Percentiles rank a stretch among this genome's conserved stretches.
These are phyloP conservation scores for Embiotoca jacksoni DNA, from an alignment of 2,113 vertebrate genomes.

Conservation along the genomic window DNA sequence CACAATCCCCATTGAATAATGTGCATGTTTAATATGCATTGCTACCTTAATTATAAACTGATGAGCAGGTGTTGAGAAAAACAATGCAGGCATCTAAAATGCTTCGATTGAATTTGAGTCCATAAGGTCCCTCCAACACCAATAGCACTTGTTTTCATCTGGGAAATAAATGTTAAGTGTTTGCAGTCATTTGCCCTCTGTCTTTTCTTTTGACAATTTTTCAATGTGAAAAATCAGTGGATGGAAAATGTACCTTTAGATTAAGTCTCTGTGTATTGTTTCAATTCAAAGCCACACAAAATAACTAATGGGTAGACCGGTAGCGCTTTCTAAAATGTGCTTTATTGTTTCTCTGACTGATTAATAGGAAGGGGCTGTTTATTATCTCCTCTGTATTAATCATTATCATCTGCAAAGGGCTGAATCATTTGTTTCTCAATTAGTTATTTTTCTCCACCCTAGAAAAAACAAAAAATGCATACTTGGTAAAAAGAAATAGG, in stretches of 20 bases:
- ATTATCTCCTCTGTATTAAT: constrained; percentile 25
- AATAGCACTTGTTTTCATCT: constrained; percentile 5
- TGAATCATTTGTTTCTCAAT: constrained; percentile 46
- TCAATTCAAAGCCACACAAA: background rate
- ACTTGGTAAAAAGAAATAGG: constrained; percentile 12
- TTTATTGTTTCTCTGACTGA: constrained; percentile 44
- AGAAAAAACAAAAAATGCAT: background rate
- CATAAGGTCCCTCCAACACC: background rate
- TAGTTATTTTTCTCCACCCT: constrained; percentile 1
- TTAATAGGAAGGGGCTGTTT: constrained; percentile 38
- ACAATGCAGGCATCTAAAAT: constrained; percentile 10
- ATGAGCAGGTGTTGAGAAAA: constrained; percentile 16
- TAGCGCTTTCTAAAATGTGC: background rate
- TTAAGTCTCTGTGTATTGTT: background rate
- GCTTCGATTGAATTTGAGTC: background rate
- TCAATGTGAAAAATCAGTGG: background rate
- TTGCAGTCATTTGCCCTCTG: constrained; percentile 13
- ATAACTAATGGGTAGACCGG: constrained; percentile 2
- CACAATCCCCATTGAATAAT: constrained; percentile 10
- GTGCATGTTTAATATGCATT: background rate
- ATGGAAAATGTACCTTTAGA: background rate
- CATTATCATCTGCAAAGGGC: constrained; percentile 42
- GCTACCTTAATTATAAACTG: constrained; percentile 3
- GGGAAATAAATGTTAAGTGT: constrained; percentile 26
- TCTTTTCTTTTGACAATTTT: background rate